Evolutionary conservation across 2,888 invertebrate species (phyloP).

Genomic region (Philereme vetulata): DNA sequence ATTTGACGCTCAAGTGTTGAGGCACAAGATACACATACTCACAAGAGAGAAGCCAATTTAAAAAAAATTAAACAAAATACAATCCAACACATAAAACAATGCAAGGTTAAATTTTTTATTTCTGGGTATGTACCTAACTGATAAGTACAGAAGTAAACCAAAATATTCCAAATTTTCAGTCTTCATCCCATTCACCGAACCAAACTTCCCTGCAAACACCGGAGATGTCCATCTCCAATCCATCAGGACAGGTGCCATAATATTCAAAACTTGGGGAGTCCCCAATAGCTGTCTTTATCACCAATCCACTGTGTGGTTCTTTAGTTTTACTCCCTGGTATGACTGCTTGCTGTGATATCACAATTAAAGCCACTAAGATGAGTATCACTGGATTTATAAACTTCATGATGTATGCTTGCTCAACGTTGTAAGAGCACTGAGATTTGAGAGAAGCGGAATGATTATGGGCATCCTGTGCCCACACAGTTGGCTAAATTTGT

Average conservation of each 20-base stretch:
- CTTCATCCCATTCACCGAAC: slow-evolving; percentile 48
- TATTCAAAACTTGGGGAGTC: slow-evolving; percentile 55
- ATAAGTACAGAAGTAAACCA: too few species aligned
- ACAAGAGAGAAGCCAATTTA: too few species aligned
- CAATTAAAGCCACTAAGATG: slow-evolving; percentile 12
- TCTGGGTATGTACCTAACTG: too few species aligned
- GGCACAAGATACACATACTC: too few species aligned
- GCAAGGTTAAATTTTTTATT: too few species aligned
- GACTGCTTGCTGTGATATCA: slow-evolving; percentile 23
- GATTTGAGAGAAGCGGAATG: slow-evolving; percentile 18
- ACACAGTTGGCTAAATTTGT: slow-evolving; percentile 38
- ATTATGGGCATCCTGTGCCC: slow-evolving; percentile 53
- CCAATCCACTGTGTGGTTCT: slow-evolving; percentile 29
- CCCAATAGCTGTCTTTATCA: slow-evolving; percentile 48
- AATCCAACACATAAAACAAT: too few species aligned
- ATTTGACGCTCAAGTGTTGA: too few species aligned
- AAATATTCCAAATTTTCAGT: not conserved
- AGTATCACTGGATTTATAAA: slow-evolving; percentile 18
- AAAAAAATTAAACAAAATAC: too few species aligned
- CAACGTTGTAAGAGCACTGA: slow-evolving; percentile 21
- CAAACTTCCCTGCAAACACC: slow-evolving; percentile 70
- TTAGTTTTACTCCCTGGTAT: slow-evolving; percentile 7
- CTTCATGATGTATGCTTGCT: slow-evolving; percentile 10
- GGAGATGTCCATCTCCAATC: slow-evolving; percentile 51
- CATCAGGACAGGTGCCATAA: slow-evolving; percentile 50